Base-by-base conservation (phyloP, 2,888 invertebrate species). In the Nymphalis c-album region DNA sequence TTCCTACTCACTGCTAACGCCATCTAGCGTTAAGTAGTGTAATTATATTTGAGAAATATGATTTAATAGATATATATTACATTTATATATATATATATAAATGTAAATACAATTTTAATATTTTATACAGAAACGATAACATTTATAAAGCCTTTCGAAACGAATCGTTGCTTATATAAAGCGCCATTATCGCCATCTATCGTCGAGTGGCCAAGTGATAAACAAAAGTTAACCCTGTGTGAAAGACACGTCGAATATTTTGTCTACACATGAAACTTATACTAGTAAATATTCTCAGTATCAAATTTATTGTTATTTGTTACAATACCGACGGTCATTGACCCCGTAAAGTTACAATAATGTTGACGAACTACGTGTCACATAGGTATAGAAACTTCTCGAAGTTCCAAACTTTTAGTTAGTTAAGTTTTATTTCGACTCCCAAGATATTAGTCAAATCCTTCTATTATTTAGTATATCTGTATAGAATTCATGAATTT, bases 131-230 rank as follows among this genome's bases (percentile, higher is more conserved):
- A 17, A 55, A 57, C 7, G n/a, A 35, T 18, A 8, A n/a, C 40
- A 7, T 7, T 35, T n/a, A 35, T 18, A 18, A n/a, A 0, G n/a
- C 6, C 5, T 51, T 16, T 4, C 20, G 16, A 22, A 10, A 51
- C 5, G 4, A 51, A 51, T 51, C 13, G 16, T 16, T 5, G 46
- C 18, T 10, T 45, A 13, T 45, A 53, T 60, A 20, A 55, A 48
- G 16, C n/a, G n/a, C 47, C 10, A 7, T 17, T 72, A 48, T 5
- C 77, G 83, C 78, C 81, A 84, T 79, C 85, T 84, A 75, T 72
- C 46, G 72, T 53, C 59, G 70, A 76, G 73, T 80, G 77, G 83
- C 67, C 1, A 66, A 73, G 78, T 70, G 48, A 50, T 40, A 55
- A 31, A 55, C n/a, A 35, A 8, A 48, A 55, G 26, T 55, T 17